Evolutionary conservation across 2,888 invertebrate genomes (phyloP).

Genomic region (Lissonota sp.): DNA sequence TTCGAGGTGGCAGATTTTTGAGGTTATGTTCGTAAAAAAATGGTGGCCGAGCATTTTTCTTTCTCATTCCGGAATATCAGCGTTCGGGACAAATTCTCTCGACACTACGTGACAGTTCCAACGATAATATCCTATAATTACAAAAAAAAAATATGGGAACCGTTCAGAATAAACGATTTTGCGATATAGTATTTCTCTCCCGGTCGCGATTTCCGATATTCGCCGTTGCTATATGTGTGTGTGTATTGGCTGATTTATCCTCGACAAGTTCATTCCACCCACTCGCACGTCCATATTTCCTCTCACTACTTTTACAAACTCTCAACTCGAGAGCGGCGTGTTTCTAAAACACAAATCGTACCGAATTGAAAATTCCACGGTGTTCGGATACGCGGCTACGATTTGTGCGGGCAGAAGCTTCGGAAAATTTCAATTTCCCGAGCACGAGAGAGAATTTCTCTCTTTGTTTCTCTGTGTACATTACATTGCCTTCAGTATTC

Average conservation of each 20-base stretch:
- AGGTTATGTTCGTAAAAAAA: too few relatives aligned
- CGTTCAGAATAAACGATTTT: too few relatives aligned
- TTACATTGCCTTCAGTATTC: slow-evolving; percentile 18
- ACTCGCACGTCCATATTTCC: background rate
- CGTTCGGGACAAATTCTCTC: too few relatives aligned
- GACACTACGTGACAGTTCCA: too few relatives aligned
- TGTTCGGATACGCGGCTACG: background rate
- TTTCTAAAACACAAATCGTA: slow-evolving; percentile 29
- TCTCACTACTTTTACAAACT: background rate
- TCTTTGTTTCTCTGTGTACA: slow-evolving; percentile 1
- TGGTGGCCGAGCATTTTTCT: too few relatives aligned
- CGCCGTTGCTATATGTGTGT: too few relatives aligned
- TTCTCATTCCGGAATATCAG: too few relatives aligned
- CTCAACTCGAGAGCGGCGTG: background rate
- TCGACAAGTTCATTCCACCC: slow-evolving; percentile 28
- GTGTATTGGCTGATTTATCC: slow-evolving; percentile 29
- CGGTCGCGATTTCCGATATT: slow-evolving; percentile 19
- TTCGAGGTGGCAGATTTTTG: background rate
- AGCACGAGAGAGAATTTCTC: slow-evolving; percentile 41
- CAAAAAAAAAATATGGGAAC: too few relatives aligned
- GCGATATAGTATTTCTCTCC: slow-evolving; percentile 3
- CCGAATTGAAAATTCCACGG: slow-evolving; percentile 43
- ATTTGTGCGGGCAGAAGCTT: slow-evolving; percentile 32
- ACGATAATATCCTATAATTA: too few relatives aligned
- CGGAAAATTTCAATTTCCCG: slow-evolving; percentile 62